Evolutionary conservation across 2,113 vertebrate species (phyloP), one percentile per base, ranked within the genome.

Genomic region (Leucopsar rothschildi): DNA sequence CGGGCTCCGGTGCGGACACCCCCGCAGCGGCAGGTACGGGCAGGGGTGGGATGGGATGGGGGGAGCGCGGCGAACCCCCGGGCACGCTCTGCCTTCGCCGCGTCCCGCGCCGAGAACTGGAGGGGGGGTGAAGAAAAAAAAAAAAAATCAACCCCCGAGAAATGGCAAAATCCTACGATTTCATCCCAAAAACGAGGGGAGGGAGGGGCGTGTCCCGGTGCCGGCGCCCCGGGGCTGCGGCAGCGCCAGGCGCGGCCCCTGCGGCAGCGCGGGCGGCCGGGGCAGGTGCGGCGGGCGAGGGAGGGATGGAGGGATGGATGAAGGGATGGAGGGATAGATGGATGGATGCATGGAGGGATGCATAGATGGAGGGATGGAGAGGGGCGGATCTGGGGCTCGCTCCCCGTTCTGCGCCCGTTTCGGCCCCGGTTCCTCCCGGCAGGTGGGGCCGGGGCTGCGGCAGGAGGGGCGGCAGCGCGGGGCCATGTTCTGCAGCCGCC

Each of bases 381-480:
- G 27, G 25, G 59, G 76, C 18, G 55, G 42, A 3, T 49, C 10
- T 19, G 25, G 29, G 35, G 35, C 10, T 68, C 15, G 7, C 55
- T 9, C 20, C 16, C 28, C 33, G 6, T 7, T 20, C 5, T 18
- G 24, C 13, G 10, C 37, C 18, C 10, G 1, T 35, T 27, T 25
- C 11, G 29, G 24, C 29, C 61, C 77, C 63, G 25, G 18, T 13
- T 66, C 23, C 24, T 19, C 44, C 90, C 75, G 87, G 90, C 95
- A 82, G 92, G 95, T 73, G 95, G 86, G 92, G 88, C 61, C 49
- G 88, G 86, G 96, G 87, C 91, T 96, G 95, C 95, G 91, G 93
- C 91, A 93, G 83, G 80, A 82, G 71, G 55, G 91, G 88, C 91
- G 91, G 93, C 91, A 86, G 91, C 76, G 89, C 80, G 83, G 88